phyloP scores from a whole-genome alignment of 2,888 invertebrate species.

The Rambutsinella grinnellia region DNA sequence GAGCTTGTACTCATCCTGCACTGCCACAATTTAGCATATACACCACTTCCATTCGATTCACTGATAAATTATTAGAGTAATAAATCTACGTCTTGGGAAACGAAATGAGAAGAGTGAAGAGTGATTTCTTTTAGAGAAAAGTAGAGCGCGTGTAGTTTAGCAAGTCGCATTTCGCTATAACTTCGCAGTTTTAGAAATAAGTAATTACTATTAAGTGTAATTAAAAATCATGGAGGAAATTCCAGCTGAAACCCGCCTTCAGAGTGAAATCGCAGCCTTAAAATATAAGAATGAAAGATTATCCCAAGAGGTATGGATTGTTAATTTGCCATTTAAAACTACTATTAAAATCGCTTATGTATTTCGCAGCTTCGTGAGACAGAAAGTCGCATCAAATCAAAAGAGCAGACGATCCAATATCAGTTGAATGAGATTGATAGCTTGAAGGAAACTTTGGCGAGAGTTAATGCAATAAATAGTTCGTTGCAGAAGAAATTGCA shows the following conservation, averaged over 20 bases:
- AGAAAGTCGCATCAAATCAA: constrained; percentile 78
- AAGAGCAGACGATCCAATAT: constrained; percentile 81
- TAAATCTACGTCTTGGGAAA: too few species aligned
- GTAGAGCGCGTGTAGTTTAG: too few species aligned
- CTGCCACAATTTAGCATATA: too few species aligned
- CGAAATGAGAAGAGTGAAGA: too few species aligned
- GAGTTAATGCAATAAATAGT: constrained; percentile 84
- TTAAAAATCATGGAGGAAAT: constrained; percentile 60
- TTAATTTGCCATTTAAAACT: not conserved
- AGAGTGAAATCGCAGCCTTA: constrained; percentile 86
- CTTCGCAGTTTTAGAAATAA: too few species aligned
- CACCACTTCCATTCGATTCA: too few species aligned
- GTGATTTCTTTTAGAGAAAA: too few species aligned
- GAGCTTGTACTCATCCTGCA: too few species aligned
- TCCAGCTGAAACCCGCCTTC: constrained; percentile 70
- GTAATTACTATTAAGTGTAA: too few species aligned
- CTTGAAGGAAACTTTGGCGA: constrained; percentile 83
- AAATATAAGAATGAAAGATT: constrained; percentile 88
- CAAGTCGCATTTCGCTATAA: too few species aligned
- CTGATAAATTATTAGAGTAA: too few species aligned
- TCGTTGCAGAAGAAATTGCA: constrained; percentile 83
- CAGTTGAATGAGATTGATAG: constrained; percentile 85
- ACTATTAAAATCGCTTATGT: constrained; percentile 10
- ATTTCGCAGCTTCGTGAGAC: constrained; percentile 77
- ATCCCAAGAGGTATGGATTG: constrained; percentile 76